A percentile compares a stretch with the other conserved stretches of the same genome.
phyloP scores from a whole-genome alignment of 2,888 invertebrate genomes.

The Ormyrus labotus region DNA sequence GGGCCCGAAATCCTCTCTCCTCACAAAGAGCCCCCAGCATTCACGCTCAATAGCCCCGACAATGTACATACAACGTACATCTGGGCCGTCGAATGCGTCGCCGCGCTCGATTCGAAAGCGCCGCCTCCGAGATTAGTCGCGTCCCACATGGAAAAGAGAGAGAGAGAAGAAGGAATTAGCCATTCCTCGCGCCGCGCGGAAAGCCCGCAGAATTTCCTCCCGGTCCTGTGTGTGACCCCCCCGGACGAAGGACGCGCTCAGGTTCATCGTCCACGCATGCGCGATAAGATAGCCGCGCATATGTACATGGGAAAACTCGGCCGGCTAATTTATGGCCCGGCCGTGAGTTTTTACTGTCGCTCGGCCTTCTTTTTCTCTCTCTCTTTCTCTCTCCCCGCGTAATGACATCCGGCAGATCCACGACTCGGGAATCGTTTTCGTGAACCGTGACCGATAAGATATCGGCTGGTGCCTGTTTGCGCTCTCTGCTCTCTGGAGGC shows the following conservation, averaged over 20 bases:
- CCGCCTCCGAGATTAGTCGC: no score
- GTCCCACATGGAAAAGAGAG: no score
- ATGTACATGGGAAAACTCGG: neutral
- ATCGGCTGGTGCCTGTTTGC: slow-evolving; percentile 20
- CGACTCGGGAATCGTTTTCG: slow-evolving; percentile 52
- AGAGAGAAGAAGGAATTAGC: neutral
- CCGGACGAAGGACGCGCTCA: slow-evolving; percentile 28
- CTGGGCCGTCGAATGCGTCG: no score
- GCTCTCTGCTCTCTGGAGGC: neutral
- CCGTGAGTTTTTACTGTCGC: neutral
- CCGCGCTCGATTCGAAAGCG: no score
- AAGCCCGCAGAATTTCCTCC: neutral
- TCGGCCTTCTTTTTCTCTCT: neutral
- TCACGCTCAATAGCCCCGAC: no score
- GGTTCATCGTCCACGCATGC: slow-evolving; percentile 11
- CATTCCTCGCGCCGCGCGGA: neutral
- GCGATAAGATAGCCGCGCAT: slow-evolving; percentile 18
- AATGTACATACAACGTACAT: no score
- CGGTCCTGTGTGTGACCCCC: neutral
- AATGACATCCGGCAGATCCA: slow-evolving; percentile 50
- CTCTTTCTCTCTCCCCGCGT: neutral
- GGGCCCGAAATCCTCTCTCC: no score
- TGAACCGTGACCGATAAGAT: slow-evolving; percentile 56
- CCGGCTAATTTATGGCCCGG: slow-evolving; percentile 20
- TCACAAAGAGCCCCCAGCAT: no score